Evolutionary conservation across 1,140 invertebrate genomes (phyloP).

Genomic region (Colletes gigas): DNA sequence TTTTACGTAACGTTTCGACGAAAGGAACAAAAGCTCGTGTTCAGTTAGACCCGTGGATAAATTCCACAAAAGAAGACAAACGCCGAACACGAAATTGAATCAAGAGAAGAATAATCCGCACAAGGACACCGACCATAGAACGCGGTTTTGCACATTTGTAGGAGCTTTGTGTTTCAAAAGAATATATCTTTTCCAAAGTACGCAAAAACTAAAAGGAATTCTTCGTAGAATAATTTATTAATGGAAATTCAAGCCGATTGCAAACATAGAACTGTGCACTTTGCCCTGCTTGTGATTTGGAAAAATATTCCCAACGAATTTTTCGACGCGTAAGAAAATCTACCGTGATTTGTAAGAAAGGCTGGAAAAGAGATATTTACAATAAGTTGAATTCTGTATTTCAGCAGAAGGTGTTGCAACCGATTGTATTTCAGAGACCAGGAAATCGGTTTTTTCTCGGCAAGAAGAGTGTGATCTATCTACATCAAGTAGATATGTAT

Average conservation of each 20-base stretch:
- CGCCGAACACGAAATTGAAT: constrained; percentile 9
- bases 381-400: too few species aligned
- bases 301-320: too few species aligned
- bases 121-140: constrained; percentile 17
- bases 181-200: not conserved
- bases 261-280: not conserved
- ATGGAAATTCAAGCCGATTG: not conserved
- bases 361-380: too few species aligned
- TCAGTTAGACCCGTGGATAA: not conserved
- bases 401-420: not conserved
- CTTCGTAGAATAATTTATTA: too few species aligned
- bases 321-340: too few species aligned
- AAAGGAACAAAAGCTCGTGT: not conserved
- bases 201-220: constrained; percentile 4
- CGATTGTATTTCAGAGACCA: not conserved
- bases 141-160: constrained; percentile 34
- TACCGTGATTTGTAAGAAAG: too few species aligned
- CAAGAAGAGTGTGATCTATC: not conserved
- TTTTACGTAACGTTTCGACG: not conserved
- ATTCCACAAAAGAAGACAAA: not conserved
- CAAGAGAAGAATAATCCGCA: constrained; percentile 20
- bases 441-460: constrained; percentile 15
- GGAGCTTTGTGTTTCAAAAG: not conserved
- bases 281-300: not conserved
- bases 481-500: constrained; percentile 8